These are phyloP conservation scores for Lepidocolaptes lacrymiger DNA, from an alignment of 2,797 vertebrate species.

Conservation along the genomic window DNA sequence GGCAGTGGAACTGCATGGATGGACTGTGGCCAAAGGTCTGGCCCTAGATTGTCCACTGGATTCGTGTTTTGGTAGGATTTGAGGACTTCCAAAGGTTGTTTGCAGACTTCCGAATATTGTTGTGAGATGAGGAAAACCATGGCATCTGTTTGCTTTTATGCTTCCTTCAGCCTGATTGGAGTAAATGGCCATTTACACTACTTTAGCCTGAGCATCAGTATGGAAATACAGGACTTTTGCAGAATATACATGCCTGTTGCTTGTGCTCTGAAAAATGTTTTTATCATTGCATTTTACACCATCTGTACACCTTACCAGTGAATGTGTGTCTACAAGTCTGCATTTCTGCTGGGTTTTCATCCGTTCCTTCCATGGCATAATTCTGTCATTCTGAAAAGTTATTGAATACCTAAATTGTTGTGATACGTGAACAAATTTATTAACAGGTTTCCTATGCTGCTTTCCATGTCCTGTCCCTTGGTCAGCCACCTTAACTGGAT, in stretches of 20 bases:
- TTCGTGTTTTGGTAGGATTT: not conserved
- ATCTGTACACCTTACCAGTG: not conserved
- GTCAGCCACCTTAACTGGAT: not conserved
- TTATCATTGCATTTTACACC: not conserved
- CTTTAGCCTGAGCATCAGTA: not conserved
- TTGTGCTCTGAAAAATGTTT: conserved; percentile 40
- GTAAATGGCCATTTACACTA: not conserved
- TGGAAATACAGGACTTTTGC: not conserved
- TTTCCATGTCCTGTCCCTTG: not conserved
- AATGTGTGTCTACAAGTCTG: not conserved
- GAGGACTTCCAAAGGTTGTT: not conserved
- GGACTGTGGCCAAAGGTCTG: not conserved
- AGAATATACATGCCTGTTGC: conserved; percentile 25
- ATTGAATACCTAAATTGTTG: not conserved
- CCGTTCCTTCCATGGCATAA: not conserved
- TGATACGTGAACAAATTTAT: not conserved
- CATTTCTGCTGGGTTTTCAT: not conserved
- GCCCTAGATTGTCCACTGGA: not conserved
- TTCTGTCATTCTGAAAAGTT: conserved; percentile 2
- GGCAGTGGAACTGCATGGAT: fast-evolving
- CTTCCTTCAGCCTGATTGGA: not conserved
- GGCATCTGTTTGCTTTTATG: not conserved
- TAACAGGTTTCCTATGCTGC: not conserved
- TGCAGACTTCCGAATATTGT: not conserved
- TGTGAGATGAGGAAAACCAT: not conserved